Percentiles rank a stretch among this genome's conserved stretches.
phyloP scores from a whole-genome alignment of 2,113 vertebrate genomes.

The Poecile atricapillus region DNA sequence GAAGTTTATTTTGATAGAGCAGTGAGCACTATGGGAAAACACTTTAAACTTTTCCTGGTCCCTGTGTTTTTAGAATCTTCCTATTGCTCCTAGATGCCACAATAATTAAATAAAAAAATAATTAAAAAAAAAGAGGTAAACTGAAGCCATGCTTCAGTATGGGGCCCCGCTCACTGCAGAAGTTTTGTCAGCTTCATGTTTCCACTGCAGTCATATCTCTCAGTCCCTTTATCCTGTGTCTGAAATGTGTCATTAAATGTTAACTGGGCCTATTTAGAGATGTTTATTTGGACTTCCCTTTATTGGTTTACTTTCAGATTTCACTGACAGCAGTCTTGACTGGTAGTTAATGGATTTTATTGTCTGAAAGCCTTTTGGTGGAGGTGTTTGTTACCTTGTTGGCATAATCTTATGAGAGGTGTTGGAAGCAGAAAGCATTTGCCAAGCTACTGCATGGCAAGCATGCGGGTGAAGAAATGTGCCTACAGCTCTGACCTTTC shows the following conservation, averaged over 20 bases:
- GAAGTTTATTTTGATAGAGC: background rate
- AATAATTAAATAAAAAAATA: background rate
- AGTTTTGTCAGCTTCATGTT: background rate
- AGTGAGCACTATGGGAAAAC: background rate
- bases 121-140: background rate
- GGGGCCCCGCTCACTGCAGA: background rate
- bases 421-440: background rate
- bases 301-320: background rate
- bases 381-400: background rate
- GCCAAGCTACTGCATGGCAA: background rate
- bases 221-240: background rate
- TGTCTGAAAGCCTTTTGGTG: background rate
- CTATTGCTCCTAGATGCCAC: background rate
- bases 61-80: background rate
- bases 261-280: background rate
- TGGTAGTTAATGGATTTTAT: background rate
- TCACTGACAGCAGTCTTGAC: background rate
- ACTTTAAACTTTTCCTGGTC: background rate
- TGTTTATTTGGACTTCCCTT: background rate
- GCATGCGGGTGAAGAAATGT: background rate
- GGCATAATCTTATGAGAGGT: background rate
- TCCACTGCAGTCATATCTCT: background rate
- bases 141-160: background rate
- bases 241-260: background rate
- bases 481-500: background rate